phyloP scores from a whole-genome alignment of 2,888 invertebrate species.

The Fragum sueziense region DNA sequence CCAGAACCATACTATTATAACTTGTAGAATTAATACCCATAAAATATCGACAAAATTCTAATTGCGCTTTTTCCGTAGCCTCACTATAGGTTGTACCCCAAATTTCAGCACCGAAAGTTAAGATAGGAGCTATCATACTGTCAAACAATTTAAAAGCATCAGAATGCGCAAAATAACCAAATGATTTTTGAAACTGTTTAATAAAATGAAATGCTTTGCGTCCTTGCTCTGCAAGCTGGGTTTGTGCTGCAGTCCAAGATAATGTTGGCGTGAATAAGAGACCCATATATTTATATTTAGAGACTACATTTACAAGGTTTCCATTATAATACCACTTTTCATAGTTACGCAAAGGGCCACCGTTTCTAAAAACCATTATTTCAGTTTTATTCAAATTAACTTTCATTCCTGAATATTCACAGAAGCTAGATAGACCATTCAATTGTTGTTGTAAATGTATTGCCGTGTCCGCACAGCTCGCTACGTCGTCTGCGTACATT shows the following conservation, averaged over 20 bases:
- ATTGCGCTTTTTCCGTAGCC: not conserved
- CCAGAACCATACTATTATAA: not conserved
- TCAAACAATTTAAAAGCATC: conserved; percentile 25
- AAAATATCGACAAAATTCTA: not conserved
- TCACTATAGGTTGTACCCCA: conserved; percentile 2
- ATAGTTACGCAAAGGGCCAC: conserved; percentile 3
- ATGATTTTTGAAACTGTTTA: not conserved
- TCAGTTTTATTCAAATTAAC: conserved; percentile 6
- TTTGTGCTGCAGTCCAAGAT: not conserved
- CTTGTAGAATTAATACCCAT: not conserved
- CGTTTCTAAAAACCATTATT: conserved; percentile 2
- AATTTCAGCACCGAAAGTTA: conserved; percentile 15
- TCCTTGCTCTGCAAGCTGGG: conserved; percentile 1
- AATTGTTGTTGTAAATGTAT: conserved; percentile 6
- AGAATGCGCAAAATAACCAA: not conserved
- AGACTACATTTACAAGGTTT: not conserved
- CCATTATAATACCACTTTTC: conserved; percentile 16
- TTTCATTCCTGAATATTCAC: conserved; percentile 12
- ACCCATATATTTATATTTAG: conserved; percentile 14
- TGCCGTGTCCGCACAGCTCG: conserved; percentile 7
- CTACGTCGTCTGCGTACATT: conserved; percentile 4
- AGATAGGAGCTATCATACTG: conserved; percentile 1
- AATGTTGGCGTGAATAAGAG: conserved; percentile 2
- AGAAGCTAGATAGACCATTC: not conserved
- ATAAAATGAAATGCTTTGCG: not conserved